Evolutionary conservation across 2,888 invertebrate genomes (phyloP), one percentile per base, ranked within the genome.

Genomic region (Meta bourneti): DNA sequence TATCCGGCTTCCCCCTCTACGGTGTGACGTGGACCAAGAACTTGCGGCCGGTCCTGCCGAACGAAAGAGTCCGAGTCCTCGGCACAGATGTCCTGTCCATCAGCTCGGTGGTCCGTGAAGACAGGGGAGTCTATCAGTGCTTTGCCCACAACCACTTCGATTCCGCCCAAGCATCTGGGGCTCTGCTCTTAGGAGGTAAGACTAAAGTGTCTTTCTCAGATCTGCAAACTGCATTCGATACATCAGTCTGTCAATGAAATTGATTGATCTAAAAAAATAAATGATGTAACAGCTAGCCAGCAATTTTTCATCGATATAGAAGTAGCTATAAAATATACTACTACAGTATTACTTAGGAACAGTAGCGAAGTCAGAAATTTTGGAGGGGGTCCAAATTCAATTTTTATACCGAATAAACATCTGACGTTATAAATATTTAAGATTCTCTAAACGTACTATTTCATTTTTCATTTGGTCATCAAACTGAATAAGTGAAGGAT

Each of bases 101-200:
- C 70, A 89, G 83, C n/a, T 93, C 93, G n/a, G 93, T 93, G 16
- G 80, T 88, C 9, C 80, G 93, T 51, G 92, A 89, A n/a, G 93
- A 93, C 79, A 90, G 86, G 82, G 93, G 93, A 11, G 92, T 93
- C 52, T 93, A 93, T 95, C 98, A 98, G 94, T 98, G 98, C 95
- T 97, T 98, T 94, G 97, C 97, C 9, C 97, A 97, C 94, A 98
- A 97, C 94, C 97, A 97, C 93, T 97, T 97, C 95, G 98, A 98
- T 94, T 97, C 97, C 95, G 97, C 97, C n/a, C 98, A 98, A 95
- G 97, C 97, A 7, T 96, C 97, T 0, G 97, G 97, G 0, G 97
- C 98, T 94, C 96, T 97, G 80, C 96, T 97, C 94, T 96, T 98
- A 94, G 97, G 98, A 94, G 97, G 97, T 97, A 95, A 96, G 91